A percentile compares a stretch with the other conserved stretches of the same genome.
Conservation (phyloP, 2,797 vertebrate species). For the Acanthis flammea region DNA sequence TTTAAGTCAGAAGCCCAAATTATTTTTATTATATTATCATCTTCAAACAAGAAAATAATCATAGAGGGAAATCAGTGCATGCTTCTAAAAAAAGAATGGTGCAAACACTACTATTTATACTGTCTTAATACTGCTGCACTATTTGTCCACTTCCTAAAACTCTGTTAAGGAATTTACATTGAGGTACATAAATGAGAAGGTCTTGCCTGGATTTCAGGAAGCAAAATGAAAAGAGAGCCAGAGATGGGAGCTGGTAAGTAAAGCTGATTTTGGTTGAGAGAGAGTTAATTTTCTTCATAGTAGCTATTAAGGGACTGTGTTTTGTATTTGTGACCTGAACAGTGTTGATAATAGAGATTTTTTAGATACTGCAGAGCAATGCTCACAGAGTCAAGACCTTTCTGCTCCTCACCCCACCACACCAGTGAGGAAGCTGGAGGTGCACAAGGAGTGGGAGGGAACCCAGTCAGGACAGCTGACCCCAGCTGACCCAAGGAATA, state of each 20-base stretch:
- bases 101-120: neutral
- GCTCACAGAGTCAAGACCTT: neutral
- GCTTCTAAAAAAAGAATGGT: neutral
- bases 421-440: fast-evolving
- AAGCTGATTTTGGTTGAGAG: neutral
- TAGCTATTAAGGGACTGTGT: neutral
- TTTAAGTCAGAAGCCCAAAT: neutral
- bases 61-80: neutral
- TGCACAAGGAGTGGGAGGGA: neutral
- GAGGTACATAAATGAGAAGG: neutral
- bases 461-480: neutral
- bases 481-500: neutral
- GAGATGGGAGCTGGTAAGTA: neutral
- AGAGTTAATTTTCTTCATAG: neutral
- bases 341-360: neutral
- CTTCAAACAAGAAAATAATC: neutral
- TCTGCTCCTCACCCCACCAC: neutral
- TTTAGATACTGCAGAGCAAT: neutral
- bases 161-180: neutral
- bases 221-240: neutral
- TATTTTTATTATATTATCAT: neutral
- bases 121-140: neutral
- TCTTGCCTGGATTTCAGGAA: neutral
- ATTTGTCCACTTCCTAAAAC: neutral
- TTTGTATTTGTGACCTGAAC: neutral